phyloP scores from a whole-genome alignment of 2,888 invertebrate species.

The Augiades crinisus region DNA sequence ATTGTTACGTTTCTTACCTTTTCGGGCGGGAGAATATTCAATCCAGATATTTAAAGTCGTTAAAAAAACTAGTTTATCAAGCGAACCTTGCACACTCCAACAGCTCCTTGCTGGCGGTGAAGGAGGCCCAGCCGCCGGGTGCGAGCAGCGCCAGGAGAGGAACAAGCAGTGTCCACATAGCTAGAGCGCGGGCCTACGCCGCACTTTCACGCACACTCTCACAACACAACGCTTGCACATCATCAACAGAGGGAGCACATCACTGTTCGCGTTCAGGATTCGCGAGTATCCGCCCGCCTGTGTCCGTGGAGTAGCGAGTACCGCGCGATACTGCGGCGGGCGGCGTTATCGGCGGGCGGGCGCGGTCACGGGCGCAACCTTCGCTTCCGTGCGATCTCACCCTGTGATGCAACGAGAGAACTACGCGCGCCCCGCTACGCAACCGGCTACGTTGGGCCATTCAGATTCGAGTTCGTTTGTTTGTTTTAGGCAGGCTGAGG shows the following conservation, averaged over 20 bases:
- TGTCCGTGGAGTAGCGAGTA: constrained; percentile 69
- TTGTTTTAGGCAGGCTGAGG: no score
- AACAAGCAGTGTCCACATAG: constrained; percentile 67
- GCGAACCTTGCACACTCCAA: constrained; percentile 78
- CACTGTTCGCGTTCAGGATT: constrained; percentile 42
- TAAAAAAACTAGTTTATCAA: constrained; percentile 14
- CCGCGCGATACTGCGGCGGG: constrained; percentile 67
- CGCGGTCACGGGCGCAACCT: constrained; percentile 80
- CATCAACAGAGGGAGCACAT: constrained; percentile 64
- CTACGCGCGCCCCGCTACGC: constrained; percentile 45
- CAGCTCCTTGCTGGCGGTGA: constrained; percentile 66
- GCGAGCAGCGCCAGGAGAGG: constrained; percentile 61
- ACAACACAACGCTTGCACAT: constrained; percentile 66
- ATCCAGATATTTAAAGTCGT: background rate
- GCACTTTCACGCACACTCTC: constrained; percentile 59
- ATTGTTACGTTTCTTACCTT: constrained; percentile 20
- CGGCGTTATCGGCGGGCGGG: constrained; percentile 53
- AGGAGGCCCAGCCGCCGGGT: constrained; percentile 58
- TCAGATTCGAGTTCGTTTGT: no score
- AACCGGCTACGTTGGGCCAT: constrained; percentile 49
- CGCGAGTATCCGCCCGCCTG: constrained; percentile 44
- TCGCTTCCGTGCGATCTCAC: constrained; percentile 69
- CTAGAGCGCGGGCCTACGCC: constrained; percentile 56
- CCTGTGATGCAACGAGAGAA: constrained; percentile 53
- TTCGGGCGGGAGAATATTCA: background rate